Percentiles rank a stretch among this genome's conserved stretches.
These are phyloP conservation scores for Clarias macrocephalus DNA, from an alignment of 2,113 vertebrate species.

Conservation along the genomic window DNA sequence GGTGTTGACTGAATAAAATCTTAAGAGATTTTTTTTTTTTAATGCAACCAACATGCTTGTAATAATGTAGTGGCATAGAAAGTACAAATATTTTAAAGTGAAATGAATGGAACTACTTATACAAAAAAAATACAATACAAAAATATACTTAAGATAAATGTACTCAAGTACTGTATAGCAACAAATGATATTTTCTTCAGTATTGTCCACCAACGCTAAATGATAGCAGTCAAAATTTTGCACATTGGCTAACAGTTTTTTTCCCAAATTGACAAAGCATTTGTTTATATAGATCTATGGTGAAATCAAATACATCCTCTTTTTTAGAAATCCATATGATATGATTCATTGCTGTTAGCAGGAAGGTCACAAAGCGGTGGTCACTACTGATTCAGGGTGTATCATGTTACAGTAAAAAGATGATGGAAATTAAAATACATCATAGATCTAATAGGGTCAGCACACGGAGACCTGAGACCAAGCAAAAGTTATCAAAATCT, in stretches of 20 bases:
- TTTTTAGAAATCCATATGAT: neutral
- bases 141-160: no score
- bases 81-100: no score
- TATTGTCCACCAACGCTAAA: no score
- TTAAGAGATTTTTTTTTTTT: no score
- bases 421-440: neutral
- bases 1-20: no score
- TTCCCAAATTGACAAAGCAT: neutral
- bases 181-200: no score
- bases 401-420: slow-evolving; percentile 7
- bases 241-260: neutral
- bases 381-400: neutral
- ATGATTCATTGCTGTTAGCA: neutral
- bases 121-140: no score
- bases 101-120: no score
- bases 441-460: neutral
- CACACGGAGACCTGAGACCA: neutral
- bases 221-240: neutral
- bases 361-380: neutral
- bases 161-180: no score
- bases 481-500: neutral
- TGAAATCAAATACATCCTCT: neutral
- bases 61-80: no score
- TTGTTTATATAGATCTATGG: neutral
- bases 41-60: no score